These are phyloP conservation scores for Orientallactaga sibirica DNA, from an alignment of 2,797 vertebrate species.

Conservation along the genomic window DNA sequence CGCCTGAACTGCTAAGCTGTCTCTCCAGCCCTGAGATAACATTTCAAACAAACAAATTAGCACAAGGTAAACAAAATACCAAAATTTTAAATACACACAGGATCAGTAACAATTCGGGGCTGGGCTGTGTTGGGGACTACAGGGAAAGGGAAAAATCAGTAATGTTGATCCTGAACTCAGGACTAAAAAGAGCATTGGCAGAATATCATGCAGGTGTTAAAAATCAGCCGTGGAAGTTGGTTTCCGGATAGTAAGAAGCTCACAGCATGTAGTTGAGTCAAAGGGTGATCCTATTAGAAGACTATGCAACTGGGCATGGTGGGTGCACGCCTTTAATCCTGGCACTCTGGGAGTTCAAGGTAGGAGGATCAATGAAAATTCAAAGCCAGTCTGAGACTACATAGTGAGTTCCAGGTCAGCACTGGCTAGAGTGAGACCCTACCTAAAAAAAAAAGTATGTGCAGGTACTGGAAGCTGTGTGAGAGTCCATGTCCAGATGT, in stretches of 20 bases:
- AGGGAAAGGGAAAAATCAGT: background rate
- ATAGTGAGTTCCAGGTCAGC: too few species aligned
- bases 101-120: background rate
- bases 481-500: background rate
- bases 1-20: too few species aligned
- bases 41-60: background rate
- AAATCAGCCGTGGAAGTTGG: background rate
- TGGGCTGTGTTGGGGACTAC: background rate
- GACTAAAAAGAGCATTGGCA: background rate
- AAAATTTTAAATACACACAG: constrained; percentile 6
- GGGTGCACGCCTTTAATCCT: background rate
- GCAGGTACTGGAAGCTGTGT: background rate
- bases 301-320: too few species aligned
- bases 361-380: too few species aligned
- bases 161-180: background rate
- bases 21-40: too few species aligned
- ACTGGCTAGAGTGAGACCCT: too few species aligned
- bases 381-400: too few species aligned
- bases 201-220: background rate
- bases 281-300: background rate
- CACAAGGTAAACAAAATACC: background rate
- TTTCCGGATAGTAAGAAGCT: background rate
- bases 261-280: background rate
- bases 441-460: background rate
- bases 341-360: too few species aligned